Conservation (phyloP, 1,140 invertebrate genomes). For the Mizuhopecten yessoensis region DNA sequence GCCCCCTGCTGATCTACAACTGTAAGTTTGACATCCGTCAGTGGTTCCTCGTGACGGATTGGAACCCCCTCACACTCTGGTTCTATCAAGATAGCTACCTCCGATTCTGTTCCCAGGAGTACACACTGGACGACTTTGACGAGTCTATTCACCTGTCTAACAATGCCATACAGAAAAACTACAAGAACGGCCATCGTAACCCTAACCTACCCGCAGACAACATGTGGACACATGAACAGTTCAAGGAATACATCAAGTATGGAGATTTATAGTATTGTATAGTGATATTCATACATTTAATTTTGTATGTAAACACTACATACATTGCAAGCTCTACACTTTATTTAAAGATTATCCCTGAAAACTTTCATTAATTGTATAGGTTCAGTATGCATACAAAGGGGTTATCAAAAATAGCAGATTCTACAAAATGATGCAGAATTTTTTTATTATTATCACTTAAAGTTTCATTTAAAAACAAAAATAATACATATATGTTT, state of each 20-base stretch:
- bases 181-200: slow-evolving; percentile 90
- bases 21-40: slow-evolving; percentile 95
- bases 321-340: no score
- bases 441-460: no score
- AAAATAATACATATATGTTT: no score
- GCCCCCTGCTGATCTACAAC: slow-evolving; percentile 90
- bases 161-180: slow-evolving; percentile 96
- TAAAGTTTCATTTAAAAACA: no score
- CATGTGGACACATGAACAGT: slow-evolving; percentile 92
- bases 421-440: no score
- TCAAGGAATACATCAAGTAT: slow-evolving; percentile 82
- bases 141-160: slow-evolving; percentile 96
- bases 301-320: no score
- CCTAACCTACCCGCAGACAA: slow-evolving; percentile 89
- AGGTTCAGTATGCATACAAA: no score
- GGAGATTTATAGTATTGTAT: background rate
- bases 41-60: slow-evolving; percentile 93
- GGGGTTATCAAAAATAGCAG: no score
- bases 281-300: background rate
- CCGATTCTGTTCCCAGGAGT: slow-evolving; percentile 96
- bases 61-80: slow-evolving; percentile 95
- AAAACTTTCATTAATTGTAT: no score
- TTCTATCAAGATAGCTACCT: slow-evolving; percentile 94
- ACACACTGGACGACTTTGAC: slow-evolving; percentile 94
- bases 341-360: no score